Conservation (phyloP, 2,888 invertebrate genomes). For the Hirtodrosophila histrioides region DNA sequence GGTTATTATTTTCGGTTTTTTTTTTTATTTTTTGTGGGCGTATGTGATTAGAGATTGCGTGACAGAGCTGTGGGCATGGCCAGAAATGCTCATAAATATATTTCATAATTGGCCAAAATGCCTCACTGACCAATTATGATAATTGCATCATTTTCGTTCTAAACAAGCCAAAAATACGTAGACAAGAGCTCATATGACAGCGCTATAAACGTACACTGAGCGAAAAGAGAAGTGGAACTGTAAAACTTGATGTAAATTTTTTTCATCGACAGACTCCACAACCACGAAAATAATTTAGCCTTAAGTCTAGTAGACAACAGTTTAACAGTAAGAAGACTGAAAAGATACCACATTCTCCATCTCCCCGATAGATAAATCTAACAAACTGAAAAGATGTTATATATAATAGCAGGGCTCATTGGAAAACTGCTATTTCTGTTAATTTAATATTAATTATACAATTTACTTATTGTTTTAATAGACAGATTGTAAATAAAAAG, state of each 20-base stretch:
- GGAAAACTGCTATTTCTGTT: too few species aligned
- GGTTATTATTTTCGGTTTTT: not conserved
- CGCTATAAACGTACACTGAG: slow-evolving; percentile 54
- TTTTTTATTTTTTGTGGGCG: slow-evolving; percentile 38
- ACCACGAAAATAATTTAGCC: too few species aligned
- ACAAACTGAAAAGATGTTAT: too few species aligned
- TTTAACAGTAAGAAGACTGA: too few species aligned
- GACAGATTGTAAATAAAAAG: too few species aligned
- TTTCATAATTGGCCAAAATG: slow-evolving; percentile 75
- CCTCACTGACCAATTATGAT: slow-evolving; percentile 71
- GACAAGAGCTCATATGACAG: slow-evolving; percentile 64
- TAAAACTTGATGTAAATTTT: not conserved
- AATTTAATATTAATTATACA: too few species aligned
- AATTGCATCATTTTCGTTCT: slow-evolving; percentile 77
- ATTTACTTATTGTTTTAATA: too few species aligned
- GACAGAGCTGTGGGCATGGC: slow-evolving; percentile 40
- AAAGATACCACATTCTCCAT: too few species aligned
- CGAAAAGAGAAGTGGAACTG: slow-evolving; percentile 22
- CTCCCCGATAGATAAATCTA: too few species aligned
- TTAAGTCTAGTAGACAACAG: too few species aligned
- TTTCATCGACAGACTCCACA: too few species aligned
- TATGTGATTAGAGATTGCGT: slow-evolving; percentile 57
- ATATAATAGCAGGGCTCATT: too few species aligned
- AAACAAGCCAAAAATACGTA: slow-evolving; percentile 69
- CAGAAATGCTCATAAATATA: slow-evolving; percentile 58